Conservation (phyloP, 2,888 invertebrate genomes). For the Escarpia spicata region DNA sequence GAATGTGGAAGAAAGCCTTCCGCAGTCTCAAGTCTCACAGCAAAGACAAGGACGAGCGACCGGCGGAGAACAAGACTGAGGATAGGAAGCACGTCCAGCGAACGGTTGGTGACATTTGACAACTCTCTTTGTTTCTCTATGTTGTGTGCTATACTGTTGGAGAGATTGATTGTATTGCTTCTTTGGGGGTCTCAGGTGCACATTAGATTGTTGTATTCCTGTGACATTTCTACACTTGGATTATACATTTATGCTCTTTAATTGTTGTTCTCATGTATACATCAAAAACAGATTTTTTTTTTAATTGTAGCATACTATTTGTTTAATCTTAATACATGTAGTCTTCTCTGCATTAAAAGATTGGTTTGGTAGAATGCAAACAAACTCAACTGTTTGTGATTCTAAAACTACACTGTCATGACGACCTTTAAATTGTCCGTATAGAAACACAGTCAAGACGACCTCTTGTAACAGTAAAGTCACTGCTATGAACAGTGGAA, state of each 20-base stretch:
- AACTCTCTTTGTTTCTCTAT: background rate
- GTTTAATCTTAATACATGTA: too few species aligned
- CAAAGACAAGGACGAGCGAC: conserved; percentile 18
- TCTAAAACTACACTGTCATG: background rate
- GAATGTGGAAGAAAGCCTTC: conserved; percentile 97
- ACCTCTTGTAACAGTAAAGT: background rate
- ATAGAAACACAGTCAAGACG: background rate
- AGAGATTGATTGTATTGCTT: background rate
- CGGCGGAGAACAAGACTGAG: conserved; percentile 29
- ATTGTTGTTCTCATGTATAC: background rate
- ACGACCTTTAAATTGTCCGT: background rate
- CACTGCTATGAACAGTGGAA: background rate
- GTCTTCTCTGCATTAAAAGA: too few species aligned
- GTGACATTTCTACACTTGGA: background rate
- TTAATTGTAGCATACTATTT: too few species aligned
- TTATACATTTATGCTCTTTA: background rate
- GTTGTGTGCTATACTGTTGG: background rate
- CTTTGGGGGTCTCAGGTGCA: background rate
- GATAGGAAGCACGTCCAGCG: conserved; percentile 26
- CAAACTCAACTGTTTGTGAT: too few species aligned
- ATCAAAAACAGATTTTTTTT: too few species aligned
- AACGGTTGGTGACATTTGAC: background rate
- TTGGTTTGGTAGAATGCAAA: too few species aligned
- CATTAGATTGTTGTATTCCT: background rate
- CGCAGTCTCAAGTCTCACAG: conserved; percentile 75